These are phyloP conservation scores for Lordiphosa clarofinis DNA, from an alignment of 1,140 invertebrate species.

Conservation along the genomic window DNA sequence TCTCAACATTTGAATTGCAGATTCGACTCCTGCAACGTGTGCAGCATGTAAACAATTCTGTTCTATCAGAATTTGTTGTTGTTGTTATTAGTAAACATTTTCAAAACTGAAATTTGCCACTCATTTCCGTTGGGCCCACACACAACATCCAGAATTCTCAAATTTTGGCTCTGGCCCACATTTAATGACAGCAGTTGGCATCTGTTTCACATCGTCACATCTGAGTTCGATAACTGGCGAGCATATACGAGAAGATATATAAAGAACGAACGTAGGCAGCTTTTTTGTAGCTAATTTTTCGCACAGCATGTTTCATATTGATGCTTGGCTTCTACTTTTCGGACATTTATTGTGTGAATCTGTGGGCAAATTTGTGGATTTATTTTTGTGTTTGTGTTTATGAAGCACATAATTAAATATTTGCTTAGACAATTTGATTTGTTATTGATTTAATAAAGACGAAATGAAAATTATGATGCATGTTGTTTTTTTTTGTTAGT, in stretches of 20 bases:
- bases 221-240: conserved; percentile 31
- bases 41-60: conserved; percentile 56
- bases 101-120: conserved; percentile 44
- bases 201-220: conserved; percentile 48
- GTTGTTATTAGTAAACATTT: conserved; percentile 63
- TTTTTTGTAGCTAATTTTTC: conserved; percentile 43
- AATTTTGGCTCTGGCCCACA: conserved; percentile 36
- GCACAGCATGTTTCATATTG: conserved; percentile 16
- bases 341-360: conserved; percentile 28
- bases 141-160: conserved; percentile 17
- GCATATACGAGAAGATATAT: conserved; percentile 12
- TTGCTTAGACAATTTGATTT: too few relatives aligned
- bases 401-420: too few relatives aligned
- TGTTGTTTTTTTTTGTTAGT: too few relatives aligned
- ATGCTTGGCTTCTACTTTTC: conserved; percentile 6
- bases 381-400: neutral
- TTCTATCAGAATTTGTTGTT: conserved; percentile 44
- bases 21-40: conserved; percentile 55
- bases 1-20: conserved; percentile 62
- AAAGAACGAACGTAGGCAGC: neutral
- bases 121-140: conserved; percentile 47
- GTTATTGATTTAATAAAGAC: too few relatives aligned
- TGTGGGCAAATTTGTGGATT: conserved; percentile 1
- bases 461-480: too few relatives aligned
- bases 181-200: conserved; percentile 56